phyloP scores from a whole-genome alignment of 2,113 vertebrate species.

The Formicarius rufipectus region DNA sequence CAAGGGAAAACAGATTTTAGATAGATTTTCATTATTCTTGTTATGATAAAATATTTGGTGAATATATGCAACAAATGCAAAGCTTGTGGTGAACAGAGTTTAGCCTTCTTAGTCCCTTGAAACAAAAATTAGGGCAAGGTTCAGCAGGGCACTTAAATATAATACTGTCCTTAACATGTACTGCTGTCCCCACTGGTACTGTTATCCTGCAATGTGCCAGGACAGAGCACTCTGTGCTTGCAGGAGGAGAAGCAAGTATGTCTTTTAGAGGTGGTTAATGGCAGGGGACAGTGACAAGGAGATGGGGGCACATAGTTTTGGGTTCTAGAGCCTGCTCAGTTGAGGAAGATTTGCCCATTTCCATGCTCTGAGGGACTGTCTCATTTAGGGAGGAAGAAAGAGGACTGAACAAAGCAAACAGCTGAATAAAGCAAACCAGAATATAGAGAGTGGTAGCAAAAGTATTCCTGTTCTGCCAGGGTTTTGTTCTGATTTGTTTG shows the following conservation, averaged over 20 bases:
- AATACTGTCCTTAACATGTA: background rate
- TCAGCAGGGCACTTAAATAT: background rate
- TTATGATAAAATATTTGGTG: background rate
- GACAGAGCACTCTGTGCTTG: background rate
- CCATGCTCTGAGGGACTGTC: background rate
- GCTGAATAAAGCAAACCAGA: background rate
- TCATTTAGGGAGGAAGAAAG: background rate
- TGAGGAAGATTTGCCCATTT: background rate
- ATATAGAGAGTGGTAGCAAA: background rate
- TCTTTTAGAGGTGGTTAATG: background rate
- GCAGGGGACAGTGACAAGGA: background rate
- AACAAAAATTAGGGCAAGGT: background rate
- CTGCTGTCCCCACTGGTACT: background rate
- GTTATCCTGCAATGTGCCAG: rapidly evolving
- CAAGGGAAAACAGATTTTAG: background rate
- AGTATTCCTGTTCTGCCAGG: background rate
- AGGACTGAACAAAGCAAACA: background rate
- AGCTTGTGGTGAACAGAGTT: background rate
- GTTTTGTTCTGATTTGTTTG: background rate
- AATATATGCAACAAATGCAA: background rate
- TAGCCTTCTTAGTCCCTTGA: background rate
- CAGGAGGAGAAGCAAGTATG: background rate
- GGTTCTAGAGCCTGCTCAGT: background rate
- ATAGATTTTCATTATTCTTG: background rate
- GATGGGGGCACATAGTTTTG: background rate